Percentiles rank a stretch among this genome's conserved stretches.
These are phyloP conservation scores for Lagorchestes hirsutus DNA, from an alignment of 2,797 vertebrate genomes.

Conservation along the genomic window DNA sequence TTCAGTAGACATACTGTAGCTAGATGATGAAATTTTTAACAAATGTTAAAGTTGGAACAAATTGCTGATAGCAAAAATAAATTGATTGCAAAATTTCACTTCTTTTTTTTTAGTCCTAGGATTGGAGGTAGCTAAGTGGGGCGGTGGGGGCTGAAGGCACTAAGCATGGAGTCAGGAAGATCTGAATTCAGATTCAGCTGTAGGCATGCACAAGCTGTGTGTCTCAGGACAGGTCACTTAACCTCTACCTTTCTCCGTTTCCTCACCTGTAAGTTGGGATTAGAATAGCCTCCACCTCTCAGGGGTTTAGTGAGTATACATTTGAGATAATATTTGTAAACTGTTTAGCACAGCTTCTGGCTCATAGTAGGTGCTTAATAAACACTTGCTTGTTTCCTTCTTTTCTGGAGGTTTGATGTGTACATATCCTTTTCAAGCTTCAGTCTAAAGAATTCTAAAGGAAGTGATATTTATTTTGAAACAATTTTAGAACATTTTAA, in stretches of 20 bases:
- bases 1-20: constrained; percentile 48
- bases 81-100: constrained; percentile 57
- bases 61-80: constrained; percentile 26
- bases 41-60: background rate
- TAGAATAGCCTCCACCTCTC: background rate
- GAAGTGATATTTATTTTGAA: constrained; percentile 53
- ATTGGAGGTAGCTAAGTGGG: background rate
- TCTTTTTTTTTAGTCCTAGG: constrained; percentile 36
- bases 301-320: background rate
- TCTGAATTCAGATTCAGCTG: background rate
- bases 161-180: background rate
- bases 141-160: background rate
- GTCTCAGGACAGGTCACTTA: background rate
- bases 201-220: background rate
- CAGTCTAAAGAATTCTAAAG: constrained; percentile 50
- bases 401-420: background rate
- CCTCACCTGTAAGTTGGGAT: background rate
- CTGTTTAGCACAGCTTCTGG: background rate
- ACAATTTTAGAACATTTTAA: constrained; percentile 49
- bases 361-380: background rate
- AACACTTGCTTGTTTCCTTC: background rate
- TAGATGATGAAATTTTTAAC: constrained; percentile 14
- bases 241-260: background rate
- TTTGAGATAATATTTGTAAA: background rate
- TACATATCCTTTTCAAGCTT: constrained; percentile 49